Conservation (phyloP, 2,113 vertebrate species). For the Laticauda laticaudata region DNA sequence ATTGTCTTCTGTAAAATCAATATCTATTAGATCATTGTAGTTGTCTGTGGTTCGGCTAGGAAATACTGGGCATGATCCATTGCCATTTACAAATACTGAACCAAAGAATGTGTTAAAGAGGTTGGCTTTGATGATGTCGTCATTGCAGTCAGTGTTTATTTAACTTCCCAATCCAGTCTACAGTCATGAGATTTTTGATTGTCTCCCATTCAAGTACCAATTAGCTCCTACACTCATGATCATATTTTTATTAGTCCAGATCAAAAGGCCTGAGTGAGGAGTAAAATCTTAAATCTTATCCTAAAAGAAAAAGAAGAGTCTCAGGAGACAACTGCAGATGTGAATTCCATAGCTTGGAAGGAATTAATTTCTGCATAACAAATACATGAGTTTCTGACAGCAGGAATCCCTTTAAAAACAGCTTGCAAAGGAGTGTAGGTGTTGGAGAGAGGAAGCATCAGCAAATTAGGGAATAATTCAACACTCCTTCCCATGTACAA, state of each 20-base stretch:
- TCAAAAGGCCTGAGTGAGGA: neutral
- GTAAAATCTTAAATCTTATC: neutral
- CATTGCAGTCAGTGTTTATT: neutral
- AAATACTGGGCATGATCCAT: too few species aligned
- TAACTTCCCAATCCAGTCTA: neutral
- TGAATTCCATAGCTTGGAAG: neutral
- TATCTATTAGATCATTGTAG: too few species aligned
- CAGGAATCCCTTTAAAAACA: neutral
- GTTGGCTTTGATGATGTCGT: too few species aligned
- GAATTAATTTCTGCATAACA: neutral
- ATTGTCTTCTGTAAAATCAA: too few species aligned
- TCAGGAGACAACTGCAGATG: neutral
- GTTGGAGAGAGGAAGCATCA: neutral
- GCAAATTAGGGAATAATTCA: neutral
- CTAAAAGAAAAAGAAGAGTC: neutral
- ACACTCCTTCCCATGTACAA: neutral
- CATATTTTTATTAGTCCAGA: neutral
- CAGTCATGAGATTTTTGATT: neutral
- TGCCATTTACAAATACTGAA: too few species aligned
- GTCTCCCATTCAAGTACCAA: neutral
- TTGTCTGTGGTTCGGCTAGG: too few species aligned
- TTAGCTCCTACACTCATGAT: neutral
- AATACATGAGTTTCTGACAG: neutral
- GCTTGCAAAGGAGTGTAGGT: neutral
- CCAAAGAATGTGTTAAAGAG: too few species aligned